Base-by-base conservation (phyloP, 2,888 invertebrate genomes). In the Tetropium fuscum region DNA sequence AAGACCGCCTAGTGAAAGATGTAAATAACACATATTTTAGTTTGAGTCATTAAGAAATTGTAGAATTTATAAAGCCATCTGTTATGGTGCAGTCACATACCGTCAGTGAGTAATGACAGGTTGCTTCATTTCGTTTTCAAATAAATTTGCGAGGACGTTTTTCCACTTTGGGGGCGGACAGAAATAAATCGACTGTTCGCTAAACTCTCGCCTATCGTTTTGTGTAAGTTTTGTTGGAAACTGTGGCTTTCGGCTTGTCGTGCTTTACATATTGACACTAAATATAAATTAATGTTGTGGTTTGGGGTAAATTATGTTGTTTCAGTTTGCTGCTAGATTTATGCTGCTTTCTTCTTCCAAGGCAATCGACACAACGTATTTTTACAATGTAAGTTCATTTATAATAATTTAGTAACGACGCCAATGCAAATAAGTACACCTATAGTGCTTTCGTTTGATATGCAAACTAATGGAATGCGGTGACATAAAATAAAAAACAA, bases 1-100 rank as follows among this genome's bases (percentile, higher is more conserved):
- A 49, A 61, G 54, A 48, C 56, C 55, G 22, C 58, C 38, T 55
- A 54, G 55, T 59, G 63, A 67, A 65, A 64, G 67, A 68, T 69
- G 65, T 66, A 69, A 69, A 69, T 67, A 71, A 70, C 68, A 64
- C 64, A 67, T 69, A 67, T 68, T 68, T 68, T 57, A 64, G 60
- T 43, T 54, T 38, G 60, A 67, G 68, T 71, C 72, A 73, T 73
- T 73, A 73, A 69, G 67, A 69, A 70, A 51, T 51, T 40, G 51
- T 51, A 34, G 66, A 64, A 71, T 71, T 70, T 70, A 73, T 71
- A 70, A 64, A 64, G 66, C 68, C 70, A 68, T 70, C 70, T 69
- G 70, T 72, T 70, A 56, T 32, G 59, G 56, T 20, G 27, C 56
- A 63, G 65, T 69, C 67, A 63, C 66, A 66, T 63, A 63, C 63